These are phyloP conservation scores for Semicossyphus pulcher DNA, from an alignment of 2,113 vertebrate genomes.

Conservation along the genomic window DNA sequence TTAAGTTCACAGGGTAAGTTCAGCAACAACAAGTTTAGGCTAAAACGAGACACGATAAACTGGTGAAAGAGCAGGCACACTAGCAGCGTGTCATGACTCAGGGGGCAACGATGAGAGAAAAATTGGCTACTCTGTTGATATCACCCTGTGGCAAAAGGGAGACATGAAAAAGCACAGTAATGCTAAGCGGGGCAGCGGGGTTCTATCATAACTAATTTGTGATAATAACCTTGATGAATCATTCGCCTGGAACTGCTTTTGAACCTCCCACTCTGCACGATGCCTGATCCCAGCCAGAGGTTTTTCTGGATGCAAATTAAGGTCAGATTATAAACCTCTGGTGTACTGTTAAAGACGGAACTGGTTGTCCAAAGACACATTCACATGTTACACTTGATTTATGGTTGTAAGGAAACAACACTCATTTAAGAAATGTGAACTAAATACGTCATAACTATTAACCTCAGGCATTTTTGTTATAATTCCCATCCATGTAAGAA, in stretches of 20 bases:
- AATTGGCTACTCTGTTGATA: slow-evolving; percentile 14
- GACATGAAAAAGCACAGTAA: slow-evolving; percentile 46
- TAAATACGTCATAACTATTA: no score
- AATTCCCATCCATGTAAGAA: not conserved
- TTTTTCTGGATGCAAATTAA: slow-evolving; percentile 20
- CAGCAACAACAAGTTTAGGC: slow-evolving; percentile 10
- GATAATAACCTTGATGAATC: slow-evolving; percentile 52
- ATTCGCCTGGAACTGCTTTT: slow-evolving; percentile 32
- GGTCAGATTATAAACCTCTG: slow-evolving; percentile 5
- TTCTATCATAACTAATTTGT: slow-evolving; percentile 41
- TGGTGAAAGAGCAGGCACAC: slow-evolving; percentile 24
- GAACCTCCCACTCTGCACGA: not conserved
- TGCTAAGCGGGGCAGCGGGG: not conserved
- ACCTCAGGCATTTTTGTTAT: not conserved
- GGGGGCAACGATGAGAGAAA: slow-evolving; percentile 18
- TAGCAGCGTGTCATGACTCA: slow-evolving; percentile 44
- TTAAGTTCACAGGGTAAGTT: not conserved
- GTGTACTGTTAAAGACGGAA: slow-evolving; percentile 2
- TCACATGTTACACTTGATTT: not conserved
- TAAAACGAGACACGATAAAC: slow-evolving; percentile 27
- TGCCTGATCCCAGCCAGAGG: slow-evolving; percentile 23
- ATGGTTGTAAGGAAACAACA: not conserved
- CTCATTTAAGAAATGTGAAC: no score
- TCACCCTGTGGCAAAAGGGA: slow-evolving; percentile 49
- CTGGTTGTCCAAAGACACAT: not conserved